Evolutionary conservation across 2,797 vertebrate species (phyloP).

Genomic region (Neopelma chrysocephalum): DNA sequence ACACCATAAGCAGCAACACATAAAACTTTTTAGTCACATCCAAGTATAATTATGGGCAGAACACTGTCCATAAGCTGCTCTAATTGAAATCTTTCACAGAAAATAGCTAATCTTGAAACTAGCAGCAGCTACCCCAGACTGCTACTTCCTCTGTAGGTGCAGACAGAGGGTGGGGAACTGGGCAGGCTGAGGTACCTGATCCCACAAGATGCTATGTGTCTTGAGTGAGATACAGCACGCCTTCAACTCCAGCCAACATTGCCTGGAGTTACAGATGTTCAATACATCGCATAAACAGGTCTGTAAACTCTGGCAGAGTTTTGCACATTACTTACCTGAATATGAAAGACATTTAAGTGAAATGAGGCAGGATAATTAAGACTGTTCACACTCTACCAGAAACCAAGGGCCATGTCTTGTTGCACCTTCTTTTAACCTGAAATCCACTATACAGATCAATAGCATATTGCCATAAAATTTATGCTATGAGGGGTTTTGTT

Average conservation of each 20-base stretch:
- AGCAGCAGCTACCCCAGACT: not conserved
- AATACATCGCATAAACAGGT: not conserved
- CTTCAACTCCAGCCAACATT: not conserved
- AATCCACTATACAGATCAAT: not conserved
- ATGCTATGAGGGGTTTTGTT: not conserved
- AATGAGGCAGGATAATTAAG: slow-evolving; percentile 8
- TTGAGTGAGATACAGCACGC: not conserved
- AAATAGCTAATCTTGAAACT: not conserved
- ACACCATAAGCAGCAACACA: not conserved
- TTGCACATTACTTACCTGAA: slow-evolving; percentile 42
- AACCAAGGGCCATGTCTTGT: not conserved
- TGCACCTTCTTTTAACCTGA: not conserved
- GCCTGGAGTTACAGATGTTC: not conserved
- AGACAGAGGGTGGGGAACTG: not conserved
- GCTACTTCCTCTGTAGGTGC: not conserved
- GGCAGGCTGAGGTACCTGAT: not conserved
- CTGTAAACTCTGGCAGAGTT: not conserved
- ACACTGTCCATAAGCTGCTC: not conserved
- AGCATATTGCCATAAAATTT: not conserved
- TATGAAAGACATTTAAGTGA: slow-evolving; percentile 15
- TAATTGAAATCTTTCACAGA: not conserved
- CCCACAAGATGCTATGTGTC: not conserved
- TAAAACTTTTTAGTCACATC: not conserved
- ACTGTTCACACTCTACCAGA: not conserved
- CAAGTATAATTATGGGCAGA: not conserved